Conservation (phyloP, 2,113 vertebrate genomes). For the Chitala chitala region DNA sequence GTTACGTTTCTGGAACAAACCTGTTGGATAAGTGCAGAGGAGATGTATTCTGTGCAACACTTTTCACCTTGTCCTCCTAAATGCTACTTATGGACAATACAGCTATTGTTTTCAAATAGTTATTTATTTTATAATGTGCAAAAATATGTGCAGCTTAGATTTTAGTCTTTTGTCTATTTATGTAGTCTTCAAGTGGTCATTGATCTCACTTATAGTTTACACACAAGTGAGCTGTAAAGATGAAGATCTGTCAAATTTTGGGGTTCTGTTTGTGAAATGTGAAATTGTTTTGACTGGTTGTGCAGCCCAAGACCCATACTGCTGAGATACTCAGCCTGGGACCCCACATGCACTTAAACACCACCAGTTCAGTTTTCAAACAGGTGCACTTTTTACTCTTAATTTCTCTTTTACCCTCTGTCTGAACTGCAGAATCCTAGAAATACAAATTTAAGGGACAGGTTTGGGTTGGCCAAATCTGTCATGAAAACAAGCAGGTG, state of each 20-base stretch:
- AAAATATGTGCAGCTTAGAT: too few species aligned
- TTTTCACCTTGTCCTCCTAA: too few species aligned
- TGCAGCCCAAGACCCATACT: background rate
- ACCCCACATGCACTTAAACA: background rate
- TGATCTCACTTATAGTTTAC: too few species aligned
- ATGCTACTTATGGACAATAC: too few species aligned
- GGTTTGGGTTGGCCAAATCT: background rate
- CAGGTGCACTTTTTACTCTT: slow-evolving; percentile 7
- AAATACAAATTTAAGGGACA: background rate
- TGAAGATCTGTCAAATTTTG: background rate
- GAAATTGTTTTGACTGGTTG: background rate
- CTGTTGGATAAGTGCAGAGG: too few species aligned
- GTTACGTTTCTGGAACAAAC: too few species aligned
- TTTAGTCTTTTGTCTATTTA: too few species aligned
- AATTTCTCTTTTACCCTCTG: background rate
- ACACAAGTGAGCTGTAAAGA: background rate
- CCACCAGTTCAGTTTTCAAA: background rate
- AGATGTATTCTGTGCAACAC: too few species aligned
- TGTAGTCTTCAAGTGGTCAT: too few species aligned
- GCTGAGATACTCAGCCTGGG: background rate
- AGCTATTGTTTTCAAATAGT: too few species aligned
- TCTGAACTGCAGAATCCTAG: background rate
- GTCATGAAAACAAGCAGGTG: background rate
- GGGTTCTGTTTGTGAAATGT: background rate
- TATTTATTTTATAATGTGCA: too few species aligned